Percentiles rank a stretch among this genome's conserved stretches.
Evolutionary conservation across 2,888 invertebrate genomes (phyloP).

Genomic region (Bruchidius siliquastri): DNA sequence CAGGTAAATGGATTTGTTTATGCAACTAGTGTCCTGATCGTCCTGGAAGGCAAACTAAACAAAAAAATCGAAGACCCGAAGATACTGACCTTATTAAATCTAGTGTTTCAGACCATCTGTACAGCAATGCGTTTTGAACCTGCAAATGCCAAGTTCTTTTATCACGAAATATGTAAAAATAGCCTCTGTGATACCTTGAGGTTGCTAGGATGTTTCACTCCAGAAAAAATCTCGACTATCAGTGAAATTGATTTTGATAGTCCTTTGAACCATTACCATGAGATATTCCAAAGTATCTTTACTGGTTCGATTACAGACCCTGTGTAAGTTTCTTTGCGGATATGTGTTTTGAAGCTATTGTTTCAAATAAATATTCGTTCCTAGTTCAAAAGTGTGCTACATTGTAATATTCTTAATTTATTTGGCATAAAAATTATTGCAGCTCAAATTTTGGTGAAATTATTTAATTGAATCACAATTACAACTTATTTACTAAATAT

Average conservation of each 20-base stretch:
- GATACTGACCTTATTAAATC: conserved; percentile 72
- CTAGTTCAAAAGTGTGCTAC: too few species aligned
- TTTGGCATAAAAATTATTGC: too few species aligned
- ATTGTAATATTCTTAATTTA: too few species aligned
- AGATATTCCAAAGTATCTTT: conserved; percentile 67
- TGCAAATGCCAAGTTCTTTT: conserved; percentile 97
- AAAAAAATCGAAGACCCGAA: conserved; percentile 52
- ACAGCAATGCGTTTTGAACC: conserved; percentile 99
- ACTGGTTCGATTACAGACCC: conserved; percentile 70
- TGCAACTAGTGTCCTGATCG: conserved; percentile 90
- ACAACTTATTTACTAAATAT: too few species aligned
- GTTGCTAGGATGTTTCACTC: conserved; percentile 81
- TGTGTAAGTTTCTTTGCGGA: conserved; percentile 48
- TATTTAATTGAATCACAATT: too few species aligned
- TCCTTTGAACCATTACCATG: conserved; percentile 37
- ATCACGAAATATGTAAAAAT: conserved; percentile 93
- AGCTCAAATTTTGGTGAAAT: too few species aligned
- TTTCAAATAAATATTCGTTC: too few species aligned
- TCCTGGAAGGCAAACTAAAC: conserved; percentile 78
- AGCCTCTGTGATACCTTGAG: conserved; percentile 91
- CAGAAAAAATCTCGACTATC: conserved; percentile 36
- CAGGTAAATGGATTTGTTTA: conserved; percentile 94
- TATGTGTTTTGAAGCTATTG: too few species aligned
- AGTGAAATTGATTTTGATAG: conserved; percentile 35
- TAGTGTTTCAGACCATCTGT: conserved; percentile 90